Evolutionary conservation across 2,888 invertebrate species (phyloP), one percentile per base, ranked within the genome.

Genomic region (Euzetes globulus): DNA sequence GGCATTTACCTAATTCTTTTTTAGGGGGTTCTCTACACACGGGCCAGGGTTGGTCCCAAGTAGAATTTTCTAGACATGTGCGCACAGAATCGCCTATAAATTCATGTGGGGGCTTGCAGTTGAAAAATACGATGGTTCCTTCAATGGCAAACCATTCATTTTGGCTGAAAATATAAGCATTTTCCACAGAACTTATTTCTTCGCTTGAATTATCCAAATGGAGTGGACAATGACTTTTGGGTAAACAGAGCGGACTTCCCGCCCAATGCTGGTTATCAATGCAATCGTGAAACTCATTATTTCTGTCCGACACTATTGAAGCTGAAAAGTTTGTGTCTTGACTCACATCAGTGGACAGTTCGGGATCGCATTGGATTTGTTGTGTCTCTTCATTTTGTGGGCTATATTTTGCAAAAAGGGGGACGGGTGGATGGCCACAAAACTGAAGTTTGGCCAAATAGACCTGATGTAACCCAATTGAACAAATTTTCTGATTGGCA

Each of bases 401-500:
- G 0, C 41, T n/a, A 68, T 68, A 68, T 22, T 68, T 5, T 4
- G 68, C 11, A 5, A 68, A 22, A 11, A 68, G 45, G 1, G 68
- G 68, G 19, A 68, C 68, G 1, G 15, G 1, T 41, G 68, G 68
- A 19, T 45, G 41, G 9, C 68, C 68, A 45, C 68, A 68, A n/a
- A 7, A 68, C 22, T 68, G 68, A 1, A 68, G 68, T 68, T 68
- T 68, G 19, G 68, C 45, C 19, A 68, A 41, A 15, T 68, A 68
- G 68, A 68, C 68, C 68, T 68, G 68, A 68, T 68, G 68, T 68
- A 68, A 68, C 7, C 68, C 68, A 45, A 68, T 45, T 9, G n/a
- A 9, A 2, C 22, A 15, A 11, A 68, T 68, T 6, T 37, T 37
- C 22, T 68, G 41, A 11, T 37, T 37, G 7, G 68, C 68, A 68